Base-by-base conservation (phyloP, 2,113 vertebrate species). In the Microcebus griseorufus region DNA sequence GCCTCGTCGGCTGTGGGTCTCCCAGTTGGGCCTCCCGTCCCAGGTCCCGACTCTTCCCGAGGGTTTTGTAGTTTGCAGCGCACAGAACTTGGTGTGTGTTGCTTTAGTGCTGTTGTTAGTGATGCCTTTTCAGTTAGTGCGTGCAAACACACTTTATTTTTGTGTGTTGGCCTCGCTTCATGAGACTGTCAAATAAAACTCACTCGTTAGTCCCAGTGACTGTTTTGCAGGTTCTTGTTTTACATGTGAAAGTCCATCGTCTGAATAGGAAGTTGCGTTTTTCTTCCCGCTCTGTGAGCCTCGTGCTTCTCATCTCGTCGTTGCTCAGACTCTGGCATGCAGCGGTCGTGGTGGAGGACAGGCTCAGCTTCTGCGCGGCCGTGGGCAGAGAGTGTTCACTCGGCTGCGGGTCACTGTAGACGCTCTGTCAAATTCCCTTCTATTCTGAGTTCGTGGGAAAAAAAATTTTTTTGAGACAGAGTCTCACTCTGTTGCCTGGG, bases 311-410 rank as follows among this genome's bases (percentile, higher is more conserved):
- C 20, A 2, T 29, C 37, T 48, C 14, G 0, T 6, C 4, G 9
- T 0, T 5, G 3, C 9, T 4, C 0, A 23, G 20, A 23, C 48
- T 7, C 16, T 0, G 37, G 3, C 20, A 18, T 9, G 3, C 1
- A 20, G 70, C 37, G 4, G 1, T 1, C 37, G 18, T 42, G 20
- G 4, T 29, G 20, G 7, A 1, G 16, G 22, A 37, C 9, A 7
- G 22, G 73, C 65, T 32, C 6, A 18, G 55, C 27, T 45, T 0
- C 11, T 1, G 2, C 1, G 3, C 1, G 5, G 2, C 3, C 65
- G 27, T 8, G 12, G 1, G 42, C 7, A 16, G 67, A 7, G 12
- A 20, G 73, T 0, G 7, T 32, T 37, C 51, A 7, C 29, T 5
- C 4, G 1, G 4, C 79, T 13, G 2, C 8, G 16, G 42, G 17